phyloP scores from a whole-genome alignment of 2,113 vertebrate genomes.

The Herpailurus yagouaroundi region DNA sequence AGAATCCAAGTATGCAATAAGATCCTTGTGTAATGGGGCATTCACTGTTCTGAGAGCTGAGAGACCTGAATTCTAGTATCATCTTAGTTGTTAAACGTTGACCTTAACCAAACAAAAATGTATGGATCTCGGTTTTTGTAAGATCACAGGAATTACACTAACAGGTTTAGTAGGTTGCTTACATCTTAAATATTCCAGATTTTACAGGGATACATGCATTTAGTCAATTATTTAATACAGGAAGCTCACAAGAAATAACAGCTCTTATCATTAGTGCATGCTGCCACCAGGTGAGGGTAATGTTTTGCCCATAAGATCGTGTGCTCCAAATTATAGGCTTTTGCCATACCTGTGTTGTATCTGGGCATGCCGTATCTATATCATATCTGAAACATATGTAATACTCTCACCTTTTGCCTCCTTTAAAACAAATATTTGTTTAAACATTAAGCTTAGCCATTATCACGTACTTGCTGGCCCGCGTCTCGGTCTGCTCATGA shows the following conservation, averaged over 20 bases:
- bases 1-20: not conserved
- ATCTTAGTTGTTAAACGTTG: not conserved
- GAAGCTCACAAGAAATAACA: not conserved
- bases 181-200: not conserved
- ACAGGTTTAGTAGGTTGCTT: not conserved
- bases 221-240: not conserved
- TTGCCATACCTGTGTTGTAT: not conserved
- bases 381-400: not conserved
- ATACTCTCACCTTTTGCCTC: not conserved
- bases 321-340: not conserved
- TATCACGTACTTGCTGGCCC: not conserved
- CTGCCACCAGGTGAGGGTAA: not conserved
- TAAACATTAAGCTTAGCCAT: not conserved
- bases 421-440: constrained; percentile 40
- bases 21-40: not conserved
- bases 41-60: not conserved
- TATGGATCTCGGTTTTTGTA: not conserved
- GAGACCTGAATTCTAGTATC: not conserved
- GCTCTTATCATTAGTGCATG: not conserved
- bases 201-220: not conserved
- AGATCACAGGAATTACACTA: not conserved
- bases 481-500: not conserved
- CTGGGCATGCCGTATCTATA: not conserved
- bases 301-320: not conserved
- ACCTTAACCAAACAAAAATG: not conserved